A percentile compares a stretch with the other conserved stretches of the same genome.
phyloP scores from a whole-genome alignment of 2,113 vertebrate genomes.

The Butorides virescens region DNA sequence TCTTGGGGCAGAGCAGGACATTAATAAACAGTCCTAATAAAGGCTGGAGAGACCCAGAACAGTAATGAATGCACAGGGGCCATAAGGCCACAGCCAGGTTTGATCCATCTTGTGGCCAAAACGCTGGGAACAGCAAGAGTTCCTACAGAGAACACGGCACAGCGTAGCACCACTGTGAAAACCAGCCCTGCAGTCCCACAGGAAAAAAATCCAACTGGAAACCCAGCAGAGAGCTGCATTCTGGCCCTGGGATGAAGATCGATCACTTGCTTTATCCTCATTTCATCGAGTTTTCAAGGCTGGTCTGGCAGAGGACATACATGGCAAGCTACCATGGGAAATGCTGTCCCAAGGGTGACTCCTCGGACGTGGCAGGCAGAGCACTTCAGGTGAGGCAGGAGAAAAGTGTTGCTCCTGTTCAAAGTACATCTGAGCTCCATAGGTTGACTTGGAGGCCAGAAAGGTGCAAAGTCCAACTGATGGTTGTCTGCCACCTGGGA shows the following conservation, averaged over 20 bases:
- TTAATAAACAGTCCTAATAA: constrained; percentile 1
- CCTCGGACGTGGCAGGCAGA: fast-evolving
- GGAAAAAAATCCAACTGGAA: background rate
- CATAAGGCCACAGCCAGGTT: background rate
- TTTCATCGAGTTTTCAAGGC: fast-evolving
- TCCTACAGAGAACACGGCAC: background rate
- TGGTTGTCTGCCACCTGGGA: background rate
- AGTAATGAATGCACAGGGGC: background rate
- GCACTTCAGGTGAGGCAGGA: background rate
- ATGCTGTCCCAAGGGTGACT: background rate
- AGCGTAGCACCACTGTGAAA: background rate
- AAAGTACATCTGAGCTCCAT: too few relatives aligned
- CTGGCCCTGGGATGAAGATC: background rate
- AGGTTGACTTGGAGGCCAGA: background rate
- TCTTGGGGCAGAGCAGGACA: background rate
- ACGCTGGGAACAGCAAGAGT: background rate
- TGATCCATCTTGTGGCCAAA: background rate
- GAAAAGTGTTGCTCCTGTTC: background rate
- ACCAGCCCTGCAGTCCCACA: fast-evolving
- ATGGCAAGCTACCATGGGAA: background rate
- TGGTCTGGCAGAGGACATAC: background rate
- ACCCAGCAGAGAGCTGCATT: background rate
- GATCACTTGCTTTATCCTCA: background rate
- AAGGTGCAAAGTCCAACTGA: background rate
- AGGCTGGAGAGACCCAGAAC: background rate